These are phyloP conservation scores for Noctua comes DNA, from an alignment of 2,888 invertebrate species.

Conservation along the genomic window DNA sequence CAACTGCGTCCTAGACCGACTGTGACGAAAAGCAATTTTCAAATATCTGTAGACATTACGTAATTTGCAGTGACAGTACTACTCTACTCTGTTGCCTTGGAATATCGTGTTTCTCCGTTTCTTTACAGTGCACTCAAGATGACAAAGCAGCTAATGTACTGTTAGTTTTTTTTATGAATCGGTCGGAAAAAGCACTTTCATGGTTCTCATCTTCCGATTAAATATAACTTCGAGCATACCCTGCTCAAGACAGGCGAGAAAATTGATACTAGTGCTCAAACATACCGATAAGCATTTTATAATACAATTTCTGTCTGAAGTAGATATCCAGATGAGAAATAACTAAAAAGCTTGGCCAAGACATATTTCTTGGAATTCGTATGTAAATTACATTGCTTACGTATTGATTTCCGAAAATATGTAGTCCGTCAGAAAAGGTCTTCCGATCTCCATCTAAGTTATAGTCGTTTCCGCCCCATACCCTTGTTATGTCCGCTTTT, in stretches of 20 bases:
- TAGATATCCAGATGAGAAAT: conserved; percentile 20
- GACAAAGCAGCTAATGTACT: conserved; percentile 37
- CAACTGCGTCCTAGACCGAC: conserved; percentile 23
- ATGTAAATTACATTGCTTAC: conserved; percentile 64
- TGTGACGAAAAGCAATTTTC: conserved; percentile 33
- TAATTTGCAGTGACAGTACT: conserved; percentile 33
- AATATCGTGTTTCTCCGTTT: conserved; percentile 34
- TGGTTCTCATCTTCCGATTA: conserved; percentile 37
- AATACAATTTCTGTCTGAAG: conserved; percentile 12
- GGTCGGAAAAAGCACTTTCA: conserved; percentile 36
- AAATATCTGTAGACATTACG: conserved; percentile 24
- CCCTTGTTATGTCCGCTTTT: conserved; percentile 66
- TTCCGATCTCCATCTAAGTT: conserved; percentile 68
- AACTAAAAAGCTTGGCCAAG: conserved; percentile 41
- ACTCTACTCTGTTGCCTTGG: conserved; percentile 9
- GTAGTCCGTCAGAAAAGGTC: conserved; percentile 69
- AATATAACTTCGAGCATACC: conserved; percentile 38
- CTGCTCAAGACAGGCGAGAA: conserved; percentile 31
- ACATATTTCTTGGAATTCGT: conserved; percentile 56
- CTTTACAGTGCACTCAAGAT: conserved; percentile 31
- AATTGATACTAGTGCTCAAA: conserved; percentile 33
- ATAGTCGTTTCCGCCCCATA: conserved; percentile 67
- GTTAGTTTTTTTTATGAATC: conserved; percentile 34
- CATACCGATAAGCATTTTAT: not conserved
- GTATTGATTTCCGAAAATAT: conserved; percentile 70